Evolutionary conservation across 53 echinoderm and acorn worm species (phyloP), one percentile per base, ranked within the genome.

Genomic region (Echinometra lucunter): DNA sequence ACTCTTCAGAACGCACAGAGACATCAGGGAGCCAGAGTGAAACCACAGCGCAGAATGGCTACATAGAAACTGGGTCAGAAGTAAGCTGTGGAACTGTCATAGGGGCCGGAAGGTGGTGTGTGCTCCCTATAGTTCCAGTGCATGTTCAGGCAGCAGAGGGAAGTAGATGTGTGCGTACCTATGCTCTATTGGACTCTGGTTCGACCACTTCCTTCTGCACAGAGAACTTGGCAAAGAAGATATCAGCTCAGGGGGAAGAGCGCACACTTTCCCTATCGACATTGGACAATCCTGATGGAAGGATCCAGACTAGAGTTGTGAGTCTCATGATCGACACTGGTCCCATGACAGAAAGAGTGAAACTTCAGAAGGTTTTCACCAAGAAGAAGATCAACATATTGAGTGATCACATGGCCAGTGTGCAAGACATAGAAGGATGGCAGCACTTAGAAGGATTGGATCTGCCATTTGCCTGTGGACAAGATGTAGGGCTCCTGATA

Each of bases 31-130:
- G 60, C 60, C 60, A 60, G 60, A 60, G 23, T 60, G 60, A 60
- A 60, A 60, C 60, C 60, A 70, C 70, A 70, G 70, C 70, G 12
- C 70, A 70, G 70, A 70, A 34, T 34, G 34, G 70, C 70, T 70
- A 11, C 70, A 70, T 70, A 12, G 6, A 70, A 60, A 60, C 60
- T 60, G 60, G 25, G 60, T 60, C 60, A 0, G 60, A 60, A 60
- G 60, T 23, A 60, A 60, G 60, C 21, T 60, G 2, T 70, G 30
- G 15, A 70, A 12, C 15, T 30, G 35, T n/a, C 75, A 75, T 18
- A 75, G 75, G 75, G 75, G 42, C 75, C 75, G 75, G 42, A n/a
- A 75, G 17, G 67, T 30, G 30, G 18, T 75, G 75, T 38, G 75
- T 75, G 5, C 42, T 75, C 40, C 42, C 75, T 40, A 75, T 75